Evolutionary conservation across 2,113 vertebrate genomes (phyloP), one percentile per base, ranked within the genome.

Genomic region (Mirounga angustirostris): DNA sequence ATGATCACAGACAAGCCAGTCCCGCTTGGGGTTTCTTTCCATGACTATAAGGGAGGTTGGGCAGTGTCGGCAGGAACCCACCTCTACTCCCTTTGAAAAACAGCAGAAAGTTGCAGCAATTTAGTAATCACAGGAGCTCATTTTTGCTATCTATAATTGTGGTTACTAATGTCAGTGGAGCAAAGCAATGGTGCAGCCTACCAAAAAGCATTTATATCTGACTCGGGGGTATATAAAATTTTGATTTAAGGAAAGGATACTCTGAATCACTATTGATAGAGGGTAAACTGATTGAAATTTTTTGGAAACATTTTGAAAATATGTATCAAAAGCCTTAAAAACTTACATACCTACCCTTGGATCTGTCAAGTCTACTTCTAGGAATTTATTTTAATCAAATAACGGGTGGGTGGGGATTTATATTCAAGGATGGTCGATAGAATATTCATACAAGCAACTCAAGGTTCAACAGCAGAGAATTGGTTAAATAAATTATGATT

Each of bases 371-470:
- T 93, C 22, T 1, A 52, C 33, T 78, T 98, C 43, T 33, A 87
- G 65, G 19, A 65, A 91, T 89, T 89, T 97, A 52, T 85, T 46
- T 91, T 85, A 89, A 56, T 54, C 91, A 84, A 94, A 89, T 82
- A 88, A 74, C 7, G 81, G 94, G 36, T 19, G 73, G 59, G 36
- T 82, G 15, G 61, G 85, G 10, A 71, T 97, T 91, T 93, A 73
- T 84, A 78, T 91, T 93, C 43, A 85, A 73, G 28, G 58, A 89
- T 89, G 46, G 2, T 26, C 26, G 26, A 13, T 87, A 63, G 79
- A 89, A 18, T 63, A 79, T 63, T 86, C 84, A 89, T 28, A 52
- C 18, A 21, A 94, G 52, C 63, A 90, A 91, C 43, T 76, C 79
- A 88, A 59, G 19, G 19, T 67, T 63, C 40, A 86, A 50, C 15